These are phyloP conservation scores for Ochropleura plecta DNA, from an alignment of 2,888 invertebrate species.

Conservation along the genomic window DNA sequence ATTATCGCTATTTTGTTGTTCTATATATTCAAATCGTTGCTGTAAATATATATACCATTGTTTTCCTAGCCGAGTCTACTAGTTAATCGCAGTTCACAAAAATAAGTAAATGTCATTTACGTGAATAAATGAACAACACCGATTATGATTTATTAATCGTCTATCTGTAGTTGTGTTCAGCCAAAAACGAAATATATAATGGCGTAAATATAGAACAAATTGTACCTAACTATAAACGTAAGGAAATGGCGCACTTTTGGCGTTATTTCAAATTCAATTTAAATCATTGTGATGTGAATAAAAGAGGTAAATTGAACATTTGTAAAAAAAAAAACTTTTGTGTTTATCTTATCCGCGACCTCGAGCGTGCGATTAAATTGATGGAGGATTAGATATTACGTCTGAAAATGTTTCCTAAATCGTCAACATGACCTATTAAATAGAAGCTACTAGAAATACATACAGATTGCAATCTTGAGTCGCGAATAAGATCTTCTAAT, in stretches of 20 bases:
- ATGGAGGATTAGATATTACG: neutral
- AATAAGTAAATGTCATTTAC: conserved; percentile 36
- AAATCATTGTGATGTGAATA: conserved; percentile 56
- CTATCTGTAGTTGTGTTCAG: conserved; percentile 44
- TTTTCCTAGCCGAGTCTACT: conserved; percentile 61
- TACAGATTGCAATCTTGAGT: conserved; percentile 21
- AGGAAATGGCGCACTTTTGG: conserved; percentile 49
- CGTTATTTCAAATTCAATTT: conserved; percentile 56
- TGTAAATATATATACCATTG: conserved; percentile 59
- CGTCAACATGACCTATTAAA: neutral
- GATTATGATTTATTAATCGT: conserved; percentile 6
- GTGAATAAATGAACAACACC: conserved; percentile 11
- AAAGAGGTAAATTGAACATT: conserved; percentile 35
- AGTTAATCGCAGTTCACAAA: conserved; percentile 48
- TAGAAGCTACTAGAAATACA: neutral
- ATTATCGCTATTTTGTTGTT: conserved; percentile 39
- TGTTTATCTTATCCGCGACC: conserved; percentile 33
- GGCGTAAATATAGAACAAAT: conserved; percentile 55
- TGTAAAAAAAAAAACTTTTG: conserved; percentile 3
- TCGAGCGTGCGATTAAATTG: conserved; percentile 19
- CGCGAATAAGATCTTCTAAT: conserved; percentile 38
- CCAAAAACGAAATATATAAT: conserved; percentile 36
- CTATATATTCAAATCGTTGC: conserved; percentile 47
- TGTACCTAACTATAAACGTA: conserved; percentile 61
- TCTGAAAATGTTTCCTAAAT: neutral